Base-by-base conservation (phyloP, 2,797 vertebrate species). In the Diceros bicornis region DNA sequence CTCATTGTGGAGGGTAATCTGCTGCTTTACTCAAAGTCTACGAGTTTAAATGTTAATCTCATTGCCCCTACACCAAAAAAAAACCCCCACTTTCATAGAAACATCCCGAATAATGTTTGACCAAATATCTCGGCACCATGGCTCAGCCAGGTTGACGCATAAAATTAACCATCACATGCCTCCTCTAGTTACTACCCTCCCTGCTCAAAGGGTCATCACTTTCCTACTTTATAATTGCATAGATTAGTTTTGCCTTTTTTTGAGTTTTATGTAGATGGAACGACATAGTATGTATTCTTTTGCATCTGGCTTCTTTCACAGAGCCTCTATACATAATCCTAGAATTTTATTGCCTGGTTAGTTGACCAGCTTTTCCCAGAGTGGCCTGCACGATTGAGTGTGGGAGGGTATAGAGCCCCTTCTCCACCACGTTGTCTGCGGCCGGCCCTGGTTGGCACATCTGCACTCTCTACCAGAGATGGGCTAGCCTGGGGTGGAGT, bases 21-120 rank as follows among this genome's bases (percentile, higher is more conserved):
- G 18, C 41, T 93, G 16, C 72, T 84, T 78, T 84, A 47, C 37
- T 91, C 57, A 55, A 32, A n/a, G 77, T 50, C 9, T 25, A 37
- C 37, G 44, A 52, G 7, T 85, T 82, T 91, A 68, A 69, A 69
- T 90, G 34, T 96, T 79, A 66, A 23, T 55, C 25, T 85, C 32
- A 55, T 37, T 9, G 7, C 16, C 20, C 12, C 7, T 5, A 71
- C 7, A 3, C 13, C 7, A 7, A 62, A 47, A 27, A 64, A n/a
- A 25, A 4, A 4, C 4, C 41, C 68, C 10, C 14, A 16, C 37
- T 92, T 82, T 64, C 2, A 69, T n/a, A 47, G 44, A 94, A 82
- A 77, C 8, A 74, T 47, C 34, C 23, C 74, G 37, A 87, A 83
- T 57, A 79, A 37, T 25, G 17, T 88, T 79, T 55, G 50, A 57